Evolutionary conservation across 2,113 vertebrate species (phyloP).

Genomic region (Siniperca chuatsi): DNA sequence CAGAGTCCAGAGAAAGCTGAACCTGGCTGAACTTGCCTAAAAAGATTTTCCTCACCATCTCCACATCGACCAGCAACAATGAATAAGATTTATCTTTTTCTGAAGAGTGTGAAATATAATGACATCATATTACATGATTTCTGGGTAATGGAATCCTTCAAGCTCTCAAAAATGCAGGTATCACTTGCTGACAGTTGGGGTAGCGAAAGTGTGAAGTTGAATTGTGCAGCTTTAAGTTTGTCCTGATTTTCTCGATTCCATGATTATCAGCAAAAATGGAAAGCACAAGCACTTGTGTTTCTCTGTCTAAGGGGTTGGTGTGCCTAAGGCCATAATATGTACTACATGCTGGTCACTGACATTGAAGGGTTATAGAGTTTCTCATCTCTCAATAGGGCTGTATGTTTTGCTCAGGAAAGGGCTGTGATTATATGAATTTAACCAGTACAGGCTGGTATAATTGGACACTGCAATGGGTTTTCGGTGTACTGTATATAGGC

Average conservation of each 20-base stretch:
- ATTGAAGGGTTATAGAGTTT: constrained; percentile 30
- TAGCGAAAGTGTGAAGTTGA: not conserved
- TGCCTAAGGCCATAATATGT: constrained; percentile 26
- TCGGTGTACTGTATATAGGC: not conserved
- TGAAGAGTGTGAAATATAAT: not conserved
- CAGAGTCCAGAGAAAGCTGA: not conserved
- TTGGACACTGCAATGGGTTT: not conserved
- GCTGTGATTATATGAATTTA: constrained; percentile 6
- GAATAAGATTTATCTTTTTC: not conserved
- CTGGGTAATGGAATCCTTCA: constrained; percentile 35
- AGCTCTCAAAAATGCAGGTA: constrained; percentile 9
- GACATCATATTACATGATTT: constrained; percentile 5
- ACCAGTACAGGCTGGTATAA: not conserved
- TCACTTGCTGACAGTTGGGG: constrained; percentile 1
- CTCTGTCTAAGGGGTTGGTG: not conserved
- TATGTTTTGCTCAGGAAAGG: constrained; percentile 21
- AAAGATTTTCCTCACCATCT: constrained; percentile 15
- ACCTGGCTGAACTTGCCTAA: constrained; percentile 2
- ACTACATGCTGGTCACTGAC: constrained; percentile 39
- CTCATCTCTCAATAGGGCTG: constrained; percentile 5
- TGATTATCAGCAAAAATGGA: constrained; percentile 11
- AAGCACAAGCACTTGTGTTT: constrained; percentile 24
- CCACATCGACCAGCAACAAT: not conserved
- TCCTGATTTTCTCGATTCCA: not conserved
- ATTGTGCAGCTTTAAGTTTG: not conserved